Evolutionary conservation across 2,797 vertebrate genomes (phyloP), one percentile per base, ranked within the genome.

Genomic region (Acanthurus leucopareius): DNA sequence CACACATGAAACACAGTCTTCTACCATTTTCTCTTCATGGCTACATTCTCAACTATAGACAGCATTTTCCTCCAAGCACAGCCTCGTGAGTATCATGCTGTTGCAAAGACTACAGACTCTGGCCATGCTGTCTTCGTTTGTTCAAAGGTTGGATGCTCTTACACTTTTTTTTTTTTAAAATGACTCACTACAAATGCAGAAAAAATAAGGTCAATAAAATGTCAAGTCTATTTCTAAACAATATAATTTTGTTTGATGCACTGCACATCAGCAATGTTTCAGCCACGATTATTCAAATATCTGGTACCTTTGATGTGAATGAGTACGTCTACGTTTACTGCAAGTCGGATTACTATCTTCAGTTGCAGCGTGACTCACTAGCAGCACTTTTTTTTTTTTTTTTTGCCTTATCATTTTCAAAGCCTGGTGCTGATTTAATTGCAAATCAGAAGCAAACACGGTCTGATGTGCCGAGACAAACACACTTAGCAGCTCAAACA

Each of bases 401-500:
- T 22, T 70, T 38, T 66, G 51, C 67, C 20, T 51, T 67, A 64
- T 88, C 64, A 72, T 75, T 84, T 77, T 69, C 67, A 73, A 80
- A 88, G 69, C 66, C 61, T 49, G 49, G 10, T 49, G 51, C 58
- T 75, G 73, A 79, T 80, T 84, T 86, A 60, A 64, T 40, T 74
- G 73, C 51, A 82, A 70, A 80, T 89, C 77, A 83, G 56, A 77
- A 47, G 66, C 73, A 89, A 89, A 89, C 73, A 80, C 47, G 35
- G 54, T 64, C 44, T 64, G 79, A 85, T 66, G 70, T 66, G 72
- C 20, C 2, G 49, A 64, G 64, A 79, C 73, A 85, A 84, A 85
- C 77, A 74, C 78, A 73, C 80, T 82, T 80, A 69, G 69, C 76
- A 80, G 68, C 83, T 74, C 83, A 75, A 86, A 88, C 81, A 84